Conservation (phyloP, 2,113 vertebrate species). For the Acanthisitta chloris region DNA sequence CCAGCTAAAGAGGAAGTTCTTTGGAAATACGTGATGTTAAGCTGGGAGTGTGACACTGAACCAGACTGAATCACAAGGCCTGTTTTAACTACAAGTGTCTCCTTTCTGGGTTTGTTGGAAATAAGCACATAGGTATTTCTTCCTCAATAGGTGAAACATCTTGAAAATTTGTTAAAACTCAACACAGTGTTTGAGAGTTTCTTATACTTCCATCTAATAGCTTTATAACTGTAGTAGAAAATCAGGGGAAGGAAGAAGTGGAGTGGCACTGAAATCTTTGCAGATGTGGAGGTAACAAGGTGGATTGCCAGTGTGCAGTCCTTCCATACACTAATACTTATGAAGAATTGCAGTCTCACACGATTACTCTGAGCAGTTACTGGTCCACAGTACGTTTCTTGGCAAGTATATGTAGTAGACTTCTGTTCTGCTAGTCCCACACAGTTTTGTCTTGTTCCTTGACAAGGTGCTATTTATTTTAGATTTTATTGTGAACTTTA, state of each 20-base stretch:
- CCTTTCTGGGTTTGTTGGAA: not conserved
- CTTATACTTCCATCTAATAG: not conserved
- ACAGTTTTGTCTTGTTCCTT: not conserved
- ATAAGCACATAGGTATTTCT: not conserved
- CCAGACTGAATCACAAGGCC: not conserved
- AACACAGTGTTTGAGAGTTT: not conserved
- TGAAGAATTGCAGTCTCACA: not conserved
- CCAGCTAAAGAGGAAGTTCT: constrained; percentile 43
- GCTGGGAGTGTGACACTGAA: constrained; percentile 1
- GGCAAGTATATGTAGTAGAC: not conserved
- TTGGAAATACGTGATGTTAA: constrained; percentile 47
- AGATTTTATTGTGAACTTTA: not conserved
- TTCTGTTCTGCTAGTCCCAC: not conserved
- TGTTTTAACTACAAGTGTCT: not conserved
- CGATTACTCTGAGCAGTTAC: not conserved
- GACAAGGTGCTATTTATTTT: not conserved
- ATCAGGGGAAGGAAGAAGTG: not conserved
- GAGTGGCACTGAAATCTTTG: not conserved
- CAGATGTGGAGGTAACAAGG: not conserved
- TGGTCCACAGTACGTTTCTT: not conserved
- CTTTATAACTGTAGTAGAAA: not conserved
- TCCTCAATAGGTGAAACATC: not conserved
- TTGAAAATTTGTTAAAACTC: not conserved
- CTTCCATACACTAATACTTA: not conserved
- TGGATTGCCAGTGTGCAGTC: not conserved